Percentiles rank a stretch among this genome's conserved stretches.
These are phyloP conservation scores for Chrysomallon squamiferum DNA, from an alignment of 1,140 invertebrate genomes.

Conservation along the genomic window DNA sequence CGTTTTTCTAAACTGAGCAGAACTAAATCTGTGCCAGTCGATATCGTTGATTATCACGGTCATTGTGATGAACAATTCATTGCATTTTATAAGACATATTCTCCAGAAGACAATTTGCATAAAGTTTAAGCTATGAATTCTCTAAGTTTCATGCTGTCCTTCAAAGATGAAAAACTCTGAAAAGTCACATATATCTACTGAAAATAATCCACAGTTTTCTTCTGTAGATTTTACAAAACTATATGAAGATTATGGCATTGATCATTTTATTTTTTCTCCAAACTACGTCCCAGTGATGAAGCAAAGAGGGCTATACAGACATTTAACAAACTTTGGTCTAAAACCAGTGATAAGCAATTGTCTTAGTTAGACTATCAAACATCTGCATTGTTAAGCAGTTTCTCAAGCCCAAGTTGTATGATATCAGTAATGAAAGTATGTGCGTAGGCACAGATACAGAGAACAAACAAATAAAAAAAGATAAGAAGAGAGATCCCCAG, in stretches of 20 bases:
- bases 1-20: neutral
- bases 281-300: conserved; percentile 30
- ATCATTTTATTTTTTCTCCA: conserved; percentile 26
- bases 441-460: conserved; percentile 19
- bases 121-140: neutral
- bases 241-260: conserved; percentile 18
- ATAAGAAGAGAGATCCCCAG: conserved; percentile 2
- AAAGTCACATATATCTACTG: neutral
- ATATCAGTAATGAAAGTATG: conserved; percentile 14
- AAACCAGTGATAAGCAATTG: conserved; percentile 24
- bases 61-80: neutral
- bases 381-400: conserved; percentile 17
- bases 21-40: neutral
- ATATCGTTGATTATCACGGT: neutral
- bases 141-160: neutral
- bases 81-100: neutral
- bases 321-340: conserved; percentile 28
- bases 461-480: conserved; percentile 20
- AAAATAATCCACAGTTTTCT: neutral
- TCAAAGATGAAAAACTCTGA: neutral
- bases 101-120: neutral
- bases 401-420: conserved; percentile 18
- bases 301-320: conserved; percentile 38
- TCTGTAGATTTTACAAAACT: conserved; percentile 4
- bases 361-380: conserved; percentile 30